A percentile compares a stretch with the other conserved stretches of the same genome.
Conservation (phyloP, 2,888 invertebrate species). For the Caenorhabditis zanzibari region DNA sequence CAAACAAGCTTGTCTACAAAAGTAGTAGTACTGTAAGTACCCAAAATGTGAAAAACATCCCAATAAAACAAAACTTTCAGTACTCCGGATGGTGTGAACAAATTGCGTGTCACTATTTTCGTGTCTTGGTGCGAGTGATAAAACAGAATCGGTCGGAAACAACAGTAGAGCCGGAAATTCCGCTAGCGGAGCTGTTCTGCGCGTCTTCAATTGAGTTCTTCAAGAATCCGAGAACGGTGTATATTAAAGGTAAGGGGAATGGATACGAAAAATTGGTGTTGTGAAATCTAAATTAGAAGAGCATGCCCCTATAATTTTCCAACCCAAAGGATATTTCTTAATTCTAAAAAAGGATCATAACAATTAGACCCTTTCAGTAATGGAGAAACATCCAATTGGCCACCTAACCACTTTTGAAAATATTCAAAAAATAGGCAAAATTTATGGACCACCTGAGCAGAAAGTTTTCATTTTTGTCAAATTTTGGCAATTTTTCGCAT, state of each 20-base stretch:
- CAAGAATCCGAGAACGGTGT: constrained; percentile 39
- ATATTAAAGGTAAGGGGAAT: not conserved
- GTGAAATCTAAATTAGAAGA: too few species aligned
- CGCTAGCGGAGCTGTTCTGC: constrained; percentile 78
- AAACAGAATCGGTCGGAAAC: constrained; percentile 76
- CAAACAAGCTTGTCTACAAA: constrained; percentile 68
- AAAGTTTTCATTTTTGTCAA: too few species aligned
- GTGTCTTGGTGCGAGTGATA: constrained; percentile 72
- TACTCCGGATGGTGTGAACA: constrained; percentile 83
- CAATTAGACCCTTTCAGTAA: too few species aligned
- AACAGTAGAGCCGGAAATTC: constrained; percentile 78
- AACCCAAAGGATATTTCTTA: too few species aligned
- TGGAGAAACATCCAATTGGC: too few species aligned
- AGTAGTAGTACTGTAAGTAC: constrained; percentile 75
- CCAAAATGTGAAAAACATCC: not conserved
- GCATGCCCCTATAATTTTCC: too few species aligned
- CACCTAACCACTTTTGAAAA: too few species aligned
- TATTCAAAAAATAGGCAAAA: too few species aligned
- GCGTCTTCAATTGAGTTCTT: constrained; percentile 72
- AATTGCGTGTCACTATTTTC: constrained; percentile 76
- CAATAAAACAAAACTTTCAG: constrained; percentile 65
- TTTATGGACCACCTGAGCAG: too few species aligned
- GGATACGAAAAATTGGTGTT: too few species aligned
- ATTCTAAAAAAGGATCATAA: too few species aligned
- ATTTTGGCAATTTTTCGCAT: too few species aligned